Conservation (phyloP, 2,888 invertebrate genomes). For the Aleiodes alternator region DNA sequence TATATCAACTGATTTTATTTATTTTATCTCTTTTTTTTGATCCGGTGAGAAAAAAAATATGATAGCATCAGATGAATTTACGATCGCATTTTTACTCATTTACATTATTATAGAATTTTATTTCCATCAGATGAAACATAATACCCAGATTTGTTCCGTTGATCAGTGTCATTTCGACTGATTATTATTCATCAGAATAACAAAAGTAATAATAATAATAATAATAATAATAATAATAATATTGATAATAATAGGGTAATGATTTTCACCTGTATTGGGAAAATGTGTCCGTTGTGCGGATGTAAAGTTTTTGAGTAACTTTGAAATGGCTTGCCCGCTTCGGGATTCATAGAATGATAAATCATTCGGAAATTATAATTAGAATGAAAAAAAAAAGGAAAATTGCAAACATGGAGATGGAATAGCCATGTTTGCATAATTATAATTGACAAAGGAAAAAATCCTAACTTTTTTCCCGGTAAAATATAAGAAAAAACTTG, state of each 20-base stretch:
- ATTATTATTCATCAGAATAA: neutral
- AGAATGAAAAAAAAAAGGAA: neutral
- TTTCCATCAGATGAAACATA: neutral
- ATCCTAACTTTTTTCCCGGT: neutral
- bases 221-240: neutral
- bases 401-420: neutral
- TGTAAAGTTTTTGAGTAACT: constrained; percentile 58
- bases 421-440: neutral
- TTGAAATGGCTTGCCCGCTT: constrained; percentile 57
- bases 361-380: neutral
- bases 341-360: constrained; percentile 27
- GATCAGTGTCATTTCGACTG: constrained; percentile 51
- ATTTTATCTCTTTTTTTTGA: neutral
- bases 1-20: neutral
- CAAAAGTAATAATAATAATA: neutral
- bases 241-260: neutral
- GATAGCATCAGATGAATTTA: neutral
- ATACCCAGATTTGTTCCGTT: constrained; percentile 55
- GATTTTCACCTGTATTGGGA: constrained; percentile 35
- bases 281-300: constrained; percentile 52
- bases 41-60: neutral
- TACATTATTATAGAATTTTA: neutral
- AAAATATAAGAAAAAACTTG: constrained; percentile 8
- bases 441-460: neutral
- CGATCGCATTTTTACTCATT: neutral